Evolutionary conservation across 1,140 invertebrate species (phyloP).

Genomic region (Drosophila albomicans): DNA sequence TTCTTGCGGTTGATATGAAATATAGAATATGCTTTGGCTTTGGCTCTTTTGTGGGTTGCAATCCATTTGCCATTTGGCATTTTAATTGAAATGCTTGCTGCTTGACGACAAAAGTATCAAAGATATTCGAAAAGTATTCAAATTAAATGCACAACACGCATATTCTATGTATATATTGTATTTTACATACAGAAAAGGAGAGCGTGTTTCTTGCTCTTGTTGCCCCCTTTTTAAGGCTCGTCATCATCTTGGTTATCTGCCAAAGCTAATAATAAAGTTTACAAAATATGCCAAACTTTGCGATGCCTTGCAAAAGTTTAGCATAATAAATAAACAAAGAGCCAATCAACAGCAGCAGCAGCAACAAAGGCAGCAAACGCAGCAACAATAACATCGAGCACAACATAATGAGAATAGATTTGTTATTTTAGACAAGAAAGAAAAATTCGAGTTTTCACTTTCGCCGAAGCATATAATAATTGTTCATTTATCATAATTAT

Average conservation of each 20-base stretch:
- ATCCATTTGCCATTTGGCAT: constrained; percentile 46
- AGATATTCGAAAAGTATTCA: constrained; percentile 62
- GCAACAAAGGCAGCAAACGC: constrained; percentile 27
- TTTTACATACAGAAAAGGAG: constrained; percentile 6
- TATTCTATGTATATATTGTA: not conserved
- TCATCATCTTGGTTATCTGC: constrained; percentile 37
- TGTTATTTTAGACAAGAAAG: constrained; percentile 51
- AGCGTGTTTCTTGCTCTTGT: not conserved
- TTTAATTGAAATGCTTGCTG: constrained; percentile 72
- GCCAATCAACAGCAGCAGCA: constrained; percentile 32
- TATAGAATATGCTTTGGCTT: not conserved
- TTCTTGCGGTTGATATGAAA: constrained; percentile 54
- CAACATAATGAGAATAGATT: constrained; percentile 78
- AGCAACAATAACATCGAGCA: constrained; percentile 35
- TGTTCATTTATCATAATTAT: constrained; percentile 78
- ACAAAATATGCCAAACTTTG: constrained; percentile 82
- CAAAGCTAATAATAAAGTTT: constrained; percentile 83
- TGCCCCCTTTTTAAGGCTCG: not conserved
- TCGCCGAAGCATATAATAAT: constrained; percentile 16
- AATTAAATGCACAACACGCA: constrained; percentile 58
- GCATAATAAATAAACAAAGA: constrained; percentile 79
- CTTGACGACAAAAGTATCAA: constrained; percentile 30
- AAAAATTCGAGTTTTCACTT: constrained; percentile 52
- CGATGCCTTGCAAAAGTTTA: constrained; percentile 62
- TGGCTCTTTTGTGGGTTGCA: constrained; percentile 3